phyloP scores from a whole-genome alignment of 2,797 vertebrate species.

The Hippoglossus hippoglossus region DNA sequence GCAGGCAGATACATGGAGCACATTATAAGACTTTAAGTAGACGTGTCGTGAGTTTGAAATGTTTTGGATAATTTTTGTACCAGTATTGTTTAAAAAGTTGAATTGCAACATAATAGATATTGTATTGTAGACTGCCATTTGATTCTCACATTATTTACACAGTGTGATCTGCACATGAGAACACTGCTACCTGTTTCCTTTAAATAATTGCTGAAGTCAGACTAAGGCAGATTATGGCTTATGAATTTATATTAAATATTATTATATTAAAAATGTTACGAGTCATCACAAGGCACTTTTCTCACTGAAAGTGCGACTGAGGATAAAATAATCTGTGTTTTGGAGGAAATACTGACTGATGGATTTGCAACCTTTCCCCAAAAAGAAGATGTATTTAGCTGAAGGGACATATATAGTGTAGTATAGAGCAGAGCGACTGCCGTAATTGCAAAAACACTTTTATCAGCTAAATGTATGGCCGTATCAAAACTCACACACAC shows the following conservation, averaged over 20 bases:
- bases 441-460: background rate
- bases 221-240: constrained; percentile 29
- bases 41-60: constrained; percentile 3
- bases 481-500: no score
- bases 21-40: background rate
- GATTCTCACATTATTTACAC: background rate
- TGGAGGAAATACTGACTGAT: background rate
- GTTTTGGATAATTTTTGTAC: constrained; percentile 1
- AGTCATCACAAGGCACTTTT: constrained; percentile 2
- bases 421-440: background rate
- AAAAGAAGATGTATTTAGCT: background rate
- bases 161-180: constrained; percentile 6
- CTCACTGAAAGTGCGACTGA: background rate
- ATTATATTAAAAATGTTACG: constrained; percentile 26
- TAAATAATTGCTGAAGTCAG: constrained; percentile 37
- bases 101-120: background rate
- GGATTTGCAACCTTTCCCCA: constrained; percentile 8
- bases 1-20: constrained; percentile 23
- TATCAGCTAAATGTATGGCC: no score
- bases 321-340: constrained; percentile 17
- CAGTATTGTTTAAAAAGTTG: background rate
- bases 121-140: background rate
- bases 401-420: background rate
- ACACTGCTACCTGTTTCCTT: constrained; percentile 8
- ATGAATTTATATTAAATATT: constrained; percentile 43